Percentiles rank a stretch among this genome's conserved stretches.
phyloP scores from a whole-genome alignment of 1,140 invertebrate genomes.

The Vanessa tameamea region DNA sequence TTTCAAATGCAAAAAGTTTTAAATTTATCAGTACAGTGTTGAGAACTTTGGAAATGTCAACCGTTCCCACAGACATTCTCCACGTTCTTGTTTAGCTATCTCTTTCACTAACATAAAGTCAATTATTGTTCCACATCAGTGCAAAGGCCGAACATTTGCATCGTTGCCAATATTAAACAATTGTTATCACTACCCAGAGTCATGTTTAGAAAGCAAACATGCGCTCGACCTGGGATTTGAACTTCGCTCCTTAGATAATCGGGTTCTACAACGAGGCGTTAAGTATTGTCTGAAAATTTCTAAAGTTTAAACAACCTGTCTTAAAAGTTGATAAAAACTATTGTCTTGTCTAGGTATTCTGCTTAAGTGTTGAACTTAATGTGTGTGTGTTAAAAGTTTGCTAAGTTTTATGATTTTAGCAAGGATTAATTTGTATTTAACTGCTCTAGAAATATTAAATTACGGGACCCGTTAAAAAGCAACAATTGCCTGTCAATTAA shows the following conservation, averaged over 20 bases:
- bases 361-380: background rate
- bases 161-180: conserved; percentile 36
- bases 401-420: background rate
- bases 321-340: conserved; percentile 3
- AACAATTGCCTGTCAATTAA: too few species aligned
- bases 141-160: conserved; percentile 30
- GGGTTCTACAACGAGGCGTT: conserved; percentile 23
- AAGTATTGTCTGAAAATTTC: conserved; percentile 10
- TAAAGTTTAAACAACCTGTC: conserved; percentile 6
- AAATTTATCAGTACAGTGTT: background rate
- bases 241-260: conserved; percentile 31
- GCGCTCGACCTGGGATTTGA: conserved; percentile 30
- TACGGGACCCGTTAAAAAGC: too few species aligned
- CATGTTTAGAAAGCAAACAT: conserved; percentile 37
- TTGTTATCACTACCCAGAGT: conserved; percentile 33
- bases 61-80: conserved; percentile 6
- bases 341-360: background rate
- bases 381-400: background rate
- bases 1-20: background rate
- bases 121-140: conserved; percentile 28
- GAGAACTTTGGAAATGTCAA: conserved; percentile 5
- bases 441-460: too few species aligned
- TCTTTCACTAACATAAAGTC: conserved; percentile 24
- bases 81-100: conserved; percentile 12
- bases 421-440: background rate